Evolutionary conservation across 2,113 vertebrate genomes (phyloP).

Genomic region (Dermatemys mawii): DNA sequence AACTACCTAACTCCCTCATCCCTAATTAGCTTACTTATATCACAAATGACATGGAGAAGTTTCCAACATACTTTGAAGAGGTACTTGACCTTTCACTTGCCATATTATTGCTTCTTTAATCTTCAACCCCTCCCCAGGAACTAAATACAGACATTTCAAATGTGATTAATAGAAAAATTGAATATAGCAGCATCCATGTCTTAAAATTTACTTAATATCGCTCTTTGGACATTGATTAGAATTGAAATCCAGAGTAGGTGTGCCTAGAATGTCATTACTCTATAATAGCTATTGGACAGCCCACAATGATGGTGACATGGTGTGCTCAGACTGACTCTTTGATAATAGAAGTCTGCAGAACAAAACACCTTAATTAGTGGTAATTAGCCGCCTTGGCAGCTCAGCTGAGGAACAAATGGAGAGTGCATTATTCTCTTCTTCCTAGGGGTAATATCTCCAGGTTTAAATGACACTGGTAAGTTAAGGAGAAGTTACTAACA

Average conservation of each 20-base stretch:
- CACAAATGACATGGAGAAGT: neutral
- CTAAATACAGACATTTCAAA: neutral
- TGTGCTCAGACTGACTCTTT: neutral
- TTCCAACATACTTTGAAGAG: neutral
- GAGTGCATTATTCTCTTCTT: neutral
- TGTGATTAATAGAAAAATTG: too few relatives aligned
- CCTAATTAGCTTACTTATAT: fast-evolving
- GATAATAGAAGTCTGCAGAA: neutral
- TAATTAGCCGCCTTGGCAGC: neutral
- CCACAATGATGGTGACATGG: neutral
- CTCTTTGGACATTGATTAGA: neutral
- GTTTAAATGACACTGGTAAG: neutral
- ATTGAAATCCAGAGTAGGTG: neutral
- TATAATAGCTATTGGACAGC: neutral
- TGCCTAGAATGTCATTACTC: neutral
- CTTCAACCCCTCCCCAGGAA: neutral
- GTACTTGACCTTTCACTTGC: neutral
- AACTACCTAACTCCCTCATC: neutral
- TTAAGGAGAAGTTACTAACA: neutral
- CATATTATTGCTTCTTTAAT: neutral
- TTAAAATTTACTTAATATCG: neutral
- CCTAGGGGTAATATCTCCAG: fast-evolving
- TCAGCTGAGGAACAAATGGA: neutral
- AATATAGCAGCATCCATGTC: neutral
- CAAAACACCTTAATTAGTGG: neutral